A percentile compares a stretch with the other conserved stretches of the same genome.
Evolutionary conservation across 2,888 invertebrate species (phyloP).

Genomic region (Xiphydria camelus): DNA sequence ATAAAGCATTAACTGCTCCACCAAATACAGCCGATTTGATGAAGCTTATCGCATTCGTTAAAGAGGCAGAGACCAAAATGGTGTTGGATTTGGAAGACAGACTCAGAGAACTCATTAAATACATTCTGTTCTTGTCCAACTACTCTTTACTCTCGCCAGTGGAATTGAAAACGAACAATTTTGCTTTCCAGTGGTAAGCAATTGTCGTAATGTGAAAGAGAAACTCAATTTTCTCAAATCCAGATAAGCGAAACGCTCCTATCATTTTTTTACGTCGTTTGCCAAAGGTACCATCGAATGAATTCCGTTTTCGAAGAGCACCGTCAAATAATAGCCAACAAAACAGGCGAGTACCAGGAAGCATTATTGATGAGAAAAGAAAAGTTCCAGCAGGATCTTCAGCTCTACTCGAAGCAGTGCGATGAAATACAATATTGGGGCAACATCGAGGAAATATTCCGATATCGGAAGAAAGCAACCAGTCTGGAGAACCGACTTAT

Average conservation of each 20-base stretch:
- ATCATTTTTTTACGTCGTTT: background rate
- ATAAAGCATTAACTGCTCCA: constrained; percentile 78
- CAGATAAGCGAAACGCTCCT: too few species aligned
- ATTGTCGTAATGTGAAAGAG: background rate
- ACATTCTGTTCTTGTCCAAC: constrained; percentile 83
- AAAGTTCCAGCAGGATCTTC: constrained; percentile 81
- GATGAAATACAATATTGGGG: constrained; percentile 88
- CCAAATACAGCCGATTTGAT: constrained; percentile 84
- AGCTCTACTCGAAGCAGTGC: constrained; percentile 76
- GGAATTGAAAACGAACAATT: constrained; percentile 87
- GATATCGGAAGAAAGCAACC: constrained; percentile 82
- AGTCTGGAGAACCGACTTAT: constrained; percentile 72
- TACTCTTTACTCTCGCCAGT: constrained; percentile 77
- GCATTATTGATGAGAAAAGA: constrained; percentile 76
- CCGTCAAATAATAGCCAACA: constrained; percentile 76
- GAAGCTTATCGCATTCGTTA: constrained; percentile 77
- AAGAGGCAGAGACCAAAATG: constrained; percentile 72
- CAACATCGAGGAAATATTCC: constrained; percentile 78
- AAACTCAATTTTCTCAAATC: background rate
- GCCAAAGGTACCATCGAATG: constrained; percentile 73
- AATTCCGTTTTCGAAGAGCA: constrained; percentile 82
- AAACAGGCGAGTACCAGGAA: constrained; percentile 85
- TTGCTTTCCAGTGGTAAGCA: constrained; percentile 78
- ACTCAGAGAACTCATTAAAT: constrained; percentile 69
- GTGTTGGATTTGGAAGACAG: constrained; percentile 77